Evolutionary conservation across 1,140 invertebrate species (phyloP), one percentile per base, ranked within the genome.

Genomic region (Calliphora vicina): DNA sequence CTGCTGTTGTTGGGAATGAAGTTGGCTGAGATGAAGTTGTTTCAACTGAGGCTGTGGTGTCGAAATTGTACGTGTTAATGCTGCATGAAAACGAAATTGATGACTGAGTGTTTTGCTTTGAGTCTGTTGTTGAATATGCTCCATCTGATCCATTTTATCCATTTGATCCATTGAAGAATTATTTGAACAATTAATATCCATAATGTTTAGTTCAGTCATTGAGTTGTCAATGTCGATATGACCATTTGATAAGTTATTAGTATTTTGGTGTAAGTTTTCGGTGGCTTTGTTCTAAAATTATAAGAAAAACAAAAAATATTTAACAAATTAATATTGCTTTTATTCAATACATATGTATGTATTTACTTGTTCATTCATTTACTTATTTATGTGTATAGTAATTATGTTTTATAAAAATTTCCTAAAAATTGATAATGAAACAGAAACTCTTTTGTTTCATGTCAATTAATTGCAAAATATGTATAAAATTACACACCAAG

Each of bases 41-140:
- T 45, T 78, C 20, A 78, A 43, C 42, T 78, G 74, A 5, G 74
- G 74, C 74, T 78, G 74, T 43, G 74, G 74, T 23, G 74, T 78
- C 13, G 74, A 78, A 27, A 88, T 87, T 27, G 87, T 88, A 57
- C 87, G 87, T 67, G 87, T 88, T 73, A 88, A 85, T 13, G 86
- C 81, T 25, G 87, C 87, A 80, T 88, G 87, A 25, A 87, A 82
- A 67, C 87, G 74, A 78, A 43, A 45, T 27, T n/a, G 80, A 61
- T 67, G 50, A 81, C 17, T 27, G 23, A 81, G 35, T 15, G 35
- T 9, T 43, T 78, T 45, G 4, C 20, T 78, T 78, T 78, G 35
- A 2, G 42, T 12, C n/a, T 78, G 35, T 27, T 74, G 27, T 42
- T 78, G 74, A 81, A 35, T 61, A 10, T 61, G 50, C 15, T 50